Evolutionary conservation across 2,113 vertebrate species (phyloP), one percentile per base, ranked within the genome.

Genomic region (Pelvicachromis taeniatus): DNA sequence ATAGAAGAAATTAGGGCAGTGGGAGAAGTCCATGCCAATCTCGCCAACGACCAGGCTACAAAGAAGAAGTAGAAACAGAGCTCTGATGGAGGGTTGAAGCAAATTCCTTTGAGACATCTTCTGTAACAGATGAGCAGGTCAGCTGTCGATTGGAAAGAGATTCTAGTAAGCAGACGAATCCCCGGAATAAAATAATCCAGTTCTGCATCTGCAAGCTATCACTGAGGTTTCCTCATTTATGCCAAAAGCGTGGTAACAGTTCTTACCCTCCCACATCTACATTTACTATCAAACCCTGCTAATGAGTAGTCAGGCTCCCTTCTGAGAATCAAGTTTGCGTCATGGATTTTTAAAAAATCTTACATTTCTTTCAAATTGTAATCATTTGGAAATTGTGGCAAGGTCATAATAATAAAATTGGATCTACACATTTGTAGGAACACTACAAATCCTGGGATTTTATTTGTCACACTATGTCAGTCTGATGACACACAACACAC

Each of bases 1-100:
- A 42, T 94, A 91, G 87, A 96, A 96, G 88, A 94, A 95, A 17
- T 88, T 8, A 2, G 77, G 81, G 38, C 95, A 96, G 11, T 89
- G 7, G 16, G 83, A 88, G 78, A 96, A 96, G 83, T 91, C 19
- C 0, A 4, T 6, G 5, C 81, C 38, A 7, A 95, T 14, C 83
- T 94, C 93, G 31, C 89, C 93, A 7, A 80, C 0, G 40, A 85
- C 88, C 56, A 70, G 38, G 12, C 48, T 50, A 19, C 78, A 86
- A 65, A 75, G 19, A 0, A 94, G 58, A 35, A 93, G 81, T 2
- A 94, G 42, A 21, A 94, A 10, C 40, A 94, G 48, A 53, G 59
- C 70, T 75, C 78, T 50, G 1, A 3, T 48, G 8, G 38, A 80
- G 23, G 29, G 12, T 2, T 9, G 26, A 19, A 83, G 56, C 33